Evolutionary conservation across 2,888 invertebrate species (phyloP).

Genomic region (Dascillus cervinus): DNA sequence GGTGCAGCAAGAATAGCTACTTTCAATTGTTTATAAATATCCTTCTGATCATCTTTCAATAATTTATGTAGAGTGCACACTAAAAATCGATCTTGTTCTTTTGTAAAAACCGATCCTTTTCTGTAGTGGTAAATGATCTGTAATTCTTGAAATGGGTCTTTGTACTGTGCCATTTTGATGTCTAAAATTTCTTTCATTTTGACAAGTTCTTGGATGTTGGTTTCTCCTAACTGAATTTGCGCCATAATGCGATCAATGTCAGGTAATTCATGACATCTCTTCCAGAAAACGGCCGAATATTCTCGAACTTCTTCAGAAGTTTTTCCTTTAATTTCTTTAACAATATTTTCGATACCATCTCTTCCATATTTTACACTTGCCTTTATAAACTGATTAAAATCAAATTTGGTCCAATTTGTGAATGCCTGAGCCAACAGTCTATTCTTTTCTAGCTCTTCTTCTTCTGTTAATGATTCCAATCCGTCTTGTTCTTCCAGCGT

Average conservation of each 20-base stretch:
- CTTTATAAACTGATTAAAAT: constrained; percentile 98
- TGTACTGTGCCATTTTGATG: constrained; percentile 83
- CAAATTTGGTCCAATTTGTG: constrained; percentile 95
- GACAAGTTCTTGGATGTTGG: constrained; percentile 89
- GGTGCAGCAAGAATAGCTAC: constrained; percentile 84
- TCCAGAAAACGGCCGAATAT: constrained; percentile 98
- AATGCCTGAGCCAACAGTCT: constrained; percentile 89
- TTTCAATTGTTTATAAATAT: constrained; percentile 95
- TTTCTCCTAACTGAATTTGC: constrained; percentile 96
- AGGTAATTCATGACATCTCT: constrained; percentile 91
- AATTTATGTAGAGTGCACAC: constrained; percentile 98
- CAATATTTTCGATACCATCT: constrained; percentile 96
- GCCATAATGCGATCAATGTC: constrained; percentile 97
- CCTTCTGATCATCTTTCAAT: constrained; percentile 99
- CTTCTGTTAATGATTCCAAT: constrained; percentile 85
- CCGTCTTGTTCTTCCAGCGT: constrained; percentile 96
- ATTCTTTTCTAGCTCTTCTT: constrained; percentile 93
- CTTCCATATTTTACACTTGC: constrained; percentile 97
- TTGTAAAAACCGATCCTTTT: constrained; percentile 96
- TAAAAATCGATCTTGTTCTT: constrained; percentile 92
- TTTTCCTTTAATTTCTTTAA: constrained; percentile 94
- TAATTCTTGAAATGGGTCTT: constrained; percentile 97
- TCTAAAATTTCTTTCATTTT: constrained; percentile 75
- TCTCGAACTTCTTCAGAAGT: constrained; percentile 94
- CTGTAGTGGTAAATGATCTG: constrained; percentile 98